Evolutionary conservation across 2,113 vertebrate species (phyloP).

Genomic region (Vicugna pacos): DNA sequence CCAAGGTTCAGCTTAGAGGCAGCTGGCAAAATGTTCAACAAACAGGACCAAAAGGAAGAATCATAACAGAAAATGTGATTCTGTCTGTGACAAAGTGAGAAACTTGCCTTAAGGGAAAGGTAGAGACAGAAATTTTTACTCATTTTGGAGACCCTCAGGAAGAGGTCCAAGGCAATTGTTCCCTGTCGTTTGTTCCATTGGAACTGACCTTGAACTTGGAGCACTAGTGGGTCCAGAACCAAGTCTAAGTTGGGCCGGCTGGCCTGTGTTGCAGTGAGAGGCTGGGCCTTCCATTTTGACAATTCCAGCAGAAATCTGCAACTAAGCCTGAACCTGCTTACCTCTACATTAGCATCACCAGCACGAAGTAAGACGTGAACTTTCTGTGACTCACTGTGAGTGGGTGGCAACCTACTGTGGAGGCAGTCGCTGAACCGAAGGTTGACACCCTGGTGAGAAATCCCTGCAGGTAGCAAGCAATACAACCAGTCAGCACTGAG

Average conservation of each 20-base stretch:
- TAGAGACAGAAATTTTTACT: neutral
- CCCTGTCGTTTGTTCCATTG: neutral
- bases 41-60: conserved; percentile 63
- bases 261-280: neutral
- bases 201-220: neutral
- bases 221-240: neutral
- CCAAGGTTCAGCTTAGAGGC: conserved; percentile 65
- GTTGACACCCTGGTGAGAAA: conserved; percentile 66
- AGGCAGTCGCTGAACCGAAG: conserved; percentile 70
- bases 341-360: neutral
- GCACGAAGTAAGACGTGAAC: conserved; percentile 64
- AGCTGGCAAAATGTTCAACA: conserved; percentile 68
- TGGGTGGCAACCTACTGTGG: conserved; percentile 70
- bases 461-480: conserved; percentile 38
- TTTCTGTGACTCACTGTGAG: conserved; percentile 73
- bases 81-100: conserved; percentile 44
- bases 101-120: conserved; percentile 38
- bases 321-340: conserved; percentile 8
- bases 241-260: neutral
- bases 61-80: conserved; percentile 51
- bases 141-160: neutral
- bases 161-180: neutral
- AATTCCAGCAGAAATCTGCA: neutral
- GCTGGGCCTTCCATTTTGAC: neutral
- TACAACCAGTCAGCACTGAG: neutral